A percentile compares a stretch with the other conserved stretches of the same genome.
Conservation (phyloP, 2,888 invertebrate genomes). For the Drosophila diplacantha region DNA sequence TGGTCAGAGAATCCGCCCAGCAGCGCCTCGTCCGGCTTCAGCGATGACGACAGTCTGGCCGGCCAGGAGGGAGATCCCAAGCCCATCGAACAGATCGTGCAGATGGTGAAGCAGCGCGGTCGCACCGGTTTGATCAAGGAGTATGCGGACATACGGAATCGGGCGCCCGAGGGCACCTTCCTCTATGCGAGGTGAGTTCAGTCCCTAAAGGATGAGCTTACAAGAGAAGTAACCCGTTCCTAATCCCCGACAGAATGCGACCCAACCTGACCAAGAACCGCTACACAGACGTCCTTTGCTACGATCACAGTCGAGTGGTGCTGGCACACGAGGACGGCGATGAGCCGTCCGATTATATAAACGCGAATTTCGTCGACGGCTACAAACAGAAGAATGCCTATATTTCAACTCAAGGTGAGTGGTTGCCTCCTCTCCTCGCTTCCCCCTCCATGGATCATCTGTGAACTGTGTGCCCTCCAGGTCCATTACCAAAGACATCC, state of each 20-base stretch:
- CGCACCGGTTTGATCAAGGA: slow-evolving; percentile 90
- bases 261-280: slow-evolving; percentile 89
- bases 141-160: slow-evolving; percentile 91
- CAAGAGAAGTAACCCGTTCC: neutral
- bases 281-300: slow-evolving; percentile 97
- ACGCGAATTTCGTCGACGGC: slow-evolving; percentile 98
- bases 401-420: slow-evolving; percentile 95
- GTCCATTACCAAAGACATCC: slow-evolving; percentile 95
- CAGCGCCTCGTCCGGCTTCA: slow-evolving; percentile 89
- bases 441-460: neutral
- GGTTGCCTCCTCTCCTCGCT: neutral
- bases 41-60: slow-evolving; percentile 92
- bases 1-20: slow-evolving; percentile 83
- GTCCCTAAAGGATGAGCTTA: neutral
- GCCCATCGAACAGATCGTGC: slow-evolving; percentile 82
- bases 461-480: slow-evolving; percentile 76
- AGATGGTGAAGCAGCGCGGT: slow-evolving; percentile 84
- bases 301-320: slow-evolving; percentile 95
- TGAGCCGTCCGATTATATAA: slow-evolving; percentile 92
- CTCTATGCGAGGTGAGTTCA: slow-evolving; percentile 85
- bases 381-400: slow-evolving; percentile 98
- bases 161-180: slow-evolving; percentile 92
- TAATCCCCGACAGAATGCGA: slow-evolving; percentile 78
- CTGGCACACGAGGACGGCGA: slow-evolving; percentile 86
- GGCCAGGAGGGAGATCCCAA: slow-evolving; percentile 84